These are phyloP conservation scores for Potamilus streckersoni DNA, from an alignment of 1,140 invertebrate genomes.

Conservation along the genomic window DNA sequence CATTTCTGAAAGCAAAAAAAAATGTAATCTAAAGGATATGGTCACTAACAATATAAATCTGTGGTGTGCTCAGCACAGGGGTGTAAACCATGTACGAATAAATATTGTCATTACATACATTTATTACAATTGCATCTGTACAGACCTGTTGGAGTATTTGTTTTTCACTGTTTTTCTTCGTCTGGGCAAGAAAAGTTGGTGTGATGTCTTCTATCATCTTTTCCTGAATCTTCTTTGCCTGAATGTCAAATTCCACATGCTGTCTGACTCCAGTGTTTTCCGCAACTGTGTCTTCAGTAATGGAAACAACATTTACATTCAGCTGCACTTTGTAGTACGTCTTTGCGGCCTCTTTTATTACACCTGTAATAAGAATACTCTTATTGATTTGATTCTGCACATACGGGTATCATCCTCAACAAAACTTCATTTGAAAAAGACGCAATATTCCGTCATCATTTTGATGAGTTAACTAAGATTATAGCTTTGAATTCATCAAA, in stretches of 20 bases:
- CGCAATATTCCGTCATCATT: no score
- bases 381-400: background rate
- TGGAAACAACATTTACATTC: slow-evolving; percentile 34
- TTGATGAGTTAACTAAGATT: no score
- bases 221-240: slow-evolving; percentile 40
- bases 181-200: slow-evolving; percentile 54
- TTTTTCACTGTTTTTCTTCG: slow-evolving; percentile 50
- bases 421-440: no score
- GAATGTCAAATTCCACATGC: slow-evolving; percentile 46
- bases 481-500: no score
- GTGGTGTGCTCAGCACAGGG: no score
- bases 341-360: slow-evolving; percentile 42
- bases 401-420: no score
- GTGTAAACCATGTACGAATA: background rate
- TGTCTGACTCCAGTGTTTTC: slow-evolving; percentile 37
- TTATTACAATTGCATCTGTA: background rate
- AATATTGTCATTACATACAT: background rate
- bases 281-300: slow-evolving; percentile 37
- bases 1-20: no score
- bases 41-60: no score
- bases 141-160: slow-evolving; percentile 48
- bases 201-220: slow-evolving; percentile 31
- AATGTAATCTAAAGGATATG: no score
- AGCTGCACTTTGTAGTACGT: slow-evolving; percentile 46
- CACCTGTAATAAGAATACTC: slow-evolving; percentile 26